Conservation (phyloP, 2,888 invertebrate species). For the Mechanitis mazaeus region DNA sequence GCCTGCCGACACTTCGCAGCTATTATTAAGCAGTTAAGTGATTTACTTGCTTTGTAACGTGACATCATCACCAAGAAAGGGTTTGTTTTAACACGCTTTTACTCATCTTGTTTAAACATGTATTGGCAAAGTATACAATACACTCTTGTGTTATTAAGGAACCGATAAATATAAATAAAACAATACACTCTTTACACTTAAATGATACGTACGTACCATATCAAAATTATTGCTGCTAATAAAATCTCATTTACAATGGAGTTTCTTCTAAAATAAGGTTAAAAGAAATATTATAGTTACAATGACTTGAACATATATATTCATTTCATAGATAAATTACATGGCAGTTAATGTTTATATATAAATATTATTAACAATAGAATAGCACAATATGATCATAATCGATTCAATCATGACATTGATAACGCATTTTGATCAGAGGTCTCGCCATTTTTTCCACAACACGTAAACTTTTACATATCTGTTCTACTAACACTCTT, state of each 20-base stretch:
- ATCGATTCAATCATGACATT: slow-evolving; percentile 19
- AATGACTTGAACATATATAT: background rate
- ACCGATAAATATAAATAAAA: too few species aligned
- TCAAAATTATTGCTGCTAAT: too few species aligned
- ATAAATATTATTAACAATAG: slow-evolving; percentile 10
- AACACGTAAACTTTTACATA: slow-evolving; percentile 17
- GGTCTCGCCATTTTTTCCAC: slow-evolving; percentile 40
- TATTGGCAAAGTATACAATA: slow-evolving; percentile 16
- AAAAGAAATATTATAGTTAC: background rate
- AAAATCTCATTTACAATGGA: too few species aligned
- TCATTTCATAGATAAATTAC: background rate
- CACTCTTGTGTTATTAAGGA: too few species aligned
- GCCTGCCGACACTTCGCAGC: slow-evolving; percentile 21
- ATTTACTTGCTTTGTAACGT: slow-evolving; percentile 24
- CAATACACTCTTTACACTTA: too few species aligned
- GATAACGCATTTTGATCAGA: slow-evolving; percentile 38
- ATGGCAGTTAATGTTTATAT: background rate
- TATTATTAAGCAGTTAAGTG: slow-evolving; percentile 28
- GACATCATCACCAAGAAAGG: slow-evolving; percentile 24
- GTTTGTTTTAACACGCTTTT: slow-evolving; percentile 27
- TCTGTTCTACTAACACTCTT: slow-evolving; percentile 37
- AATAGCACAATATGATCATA: slow-evolving; percentile 19
- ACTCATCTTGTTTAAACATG: slow-evolving; percentile 16
- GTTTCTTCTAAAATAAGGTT: background rate
- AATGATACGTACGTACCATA: too few species aligned